Base-by-base conservation (phyloP, 2,797 vertebrate genomes). In the Dermochelys coriacea region DNA sequence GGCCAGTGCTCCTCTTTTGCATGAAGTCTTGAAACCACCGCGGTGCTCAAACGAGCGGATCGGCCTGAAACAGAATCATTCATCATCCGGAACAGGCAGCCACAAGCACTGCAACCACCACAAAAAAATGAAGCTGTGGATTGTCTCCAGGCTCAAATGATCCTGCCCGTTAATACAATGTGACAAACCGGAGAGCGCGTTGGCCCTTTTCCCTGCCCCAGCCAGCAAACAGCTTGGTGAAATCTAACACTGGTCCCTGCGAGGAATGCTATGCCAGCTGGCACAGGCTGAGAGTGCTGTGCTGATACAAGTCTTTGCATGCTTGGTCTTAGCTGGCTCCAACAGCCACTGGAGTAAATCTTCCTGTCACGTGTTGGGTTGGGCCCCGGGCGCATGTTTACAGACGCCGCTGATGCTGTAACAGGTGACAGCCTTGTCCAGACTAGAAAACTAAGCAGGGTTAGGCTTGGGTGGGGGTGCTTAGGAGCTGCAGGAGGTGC, bases 1-100 rank as follows among this genome's bases (percentile, higher is more conserved):
- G 96, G 96, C 96, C 90, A 64, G 90, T 78, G 95, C 47, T 94
- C 80, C 96, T 97, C 94, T 96, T 96, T 95, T 96, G 96, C 97
- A 97, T 96, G 94, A 96, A 96, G 94, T 84, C 95, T 84, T 87
- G 94, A 94, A 95, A 97, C 93, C 94, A 95, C 93, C 93, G 77
- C 82, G 6, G 91, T 97, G 97, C 90, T 98, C 96, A 93, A 90
- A 97, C 81, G 68, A 98, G 97, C 97, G 84, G 95, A 98, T 96
- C 96, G 11, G 95, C 82, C 94, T 95, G 93, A 95, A 97, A 96
- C 96, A 90, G 93, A 85, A 92, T 80, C 97, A 98, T 98, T 94
- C 97, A 98, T 98, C 98, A 97, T 97, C 87, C 5, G 52, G 89
- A 95, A 96, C 93, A 97, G 96, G 94, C 97, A 59, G 11, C 21